Evolutionary conservation across 2,888 invertebrate species (phyloP).

Genomic region (Philaethria dido): DNA sequence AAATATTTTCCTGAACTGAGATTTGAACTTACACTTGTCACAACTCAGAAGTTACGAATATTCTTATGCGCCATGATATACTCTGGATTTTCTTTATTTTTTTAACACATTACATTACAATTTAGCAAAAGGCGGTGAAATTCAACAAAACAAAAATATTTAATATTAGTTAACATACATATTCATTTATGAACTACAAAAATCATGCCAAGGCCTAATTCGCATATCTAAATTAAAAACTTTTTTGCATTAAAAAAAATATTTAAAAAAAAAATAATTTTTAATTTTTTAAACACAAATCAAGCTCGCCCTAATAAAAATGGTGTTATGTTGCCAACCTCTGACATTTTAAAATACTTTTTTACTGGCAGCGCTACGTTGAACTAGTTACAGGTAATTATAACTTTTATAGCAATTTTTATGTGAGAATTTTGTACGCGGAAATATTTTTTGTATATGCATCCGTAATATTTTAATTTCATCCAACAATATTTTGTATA

Average conservation of each 20-base stretch:
- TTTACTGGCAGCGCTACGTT: slow-evolving; percentile 23
- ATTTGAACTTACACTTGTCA: no score
- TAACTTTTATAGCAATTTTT: slow-evolving; percentile 32
- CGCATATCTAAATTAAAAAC: neutral
- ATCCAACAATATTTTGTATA: no score
- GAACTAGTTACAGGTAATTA: slow-evolving; percentile 35
- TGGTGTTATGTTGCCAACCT: slow-evolving; percentile 21
- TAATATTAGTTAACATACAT: no score
- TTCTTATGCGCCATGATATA: no score
- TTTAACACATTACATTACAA: no score
- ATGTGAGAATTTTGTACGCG: slow-evolving; percentile 27
- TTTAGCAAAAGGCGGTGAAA: no score
- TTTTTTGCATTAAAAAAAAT: neutral
- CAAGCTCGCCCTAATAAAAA: slow-evolving; percentile 16
- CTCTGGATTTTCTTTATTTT: no score
- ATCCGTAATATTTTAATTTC: neutral
- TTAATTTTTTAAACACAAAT: neutral
- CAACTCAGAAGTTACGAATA: no score
- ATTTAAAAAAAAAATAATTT: neutral
- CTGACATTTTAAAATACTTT: slow-evolving; percentile 32
- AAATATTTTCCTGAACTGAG: no score
- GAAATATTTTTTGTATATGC: slow-evolving; percentile 20
- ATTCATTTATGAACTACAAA: no score
- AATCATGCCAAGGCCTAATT: neutral
- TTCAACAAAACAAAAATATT: no score